Conservation (phyloP, 1,140 invertebrate genomes). For the Saccostrea glomerata region DNA sequence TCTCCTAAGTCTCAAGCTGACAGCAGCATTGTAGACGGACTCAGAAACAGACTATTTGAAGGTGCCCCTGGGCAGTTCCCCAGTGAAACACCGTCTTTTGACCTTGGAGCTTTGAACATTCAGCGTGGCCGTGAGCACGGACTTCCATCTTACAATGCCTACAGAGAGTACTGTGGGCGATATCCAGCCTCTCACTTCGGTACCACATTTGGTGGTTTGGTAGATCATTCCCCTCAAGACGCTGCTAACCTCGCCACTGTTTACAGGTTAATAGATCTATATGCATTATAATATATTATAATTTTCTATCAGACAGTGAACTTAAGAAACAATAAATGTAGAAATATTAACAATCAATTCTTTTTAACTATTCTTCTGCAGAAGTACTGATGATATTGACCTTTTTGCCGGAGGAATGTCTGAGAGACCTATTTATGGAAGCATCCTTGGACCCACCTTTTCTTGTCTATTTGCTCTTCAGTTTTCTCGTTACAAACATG, state of each 20-base stretch:
- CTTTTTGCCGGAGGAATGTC: slow-evolving; percentile 82
- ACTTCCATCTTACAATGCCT: slow-evolving; percentile 86
- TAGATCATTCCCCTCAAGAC: slow-evolving; percentile 64
- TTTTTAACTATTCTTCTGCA: slow-evolving; percentile 47
- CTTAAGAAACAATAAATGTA: background rate
- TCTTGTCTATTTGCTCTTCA: slow-evolving; percentile 97
- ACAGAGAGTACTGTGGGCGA: slow-evolving; percentile 47
- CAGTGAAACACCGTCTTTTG: slow-evolving; percentile 71
- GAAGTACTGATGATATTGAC: slow-evolving; percentile 73
- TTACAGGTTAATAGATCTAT: no score
- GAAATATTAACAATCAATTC: no score
- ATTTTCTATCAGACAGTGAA: no score
- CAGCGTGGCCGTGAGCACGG: slow-evolving; percentile 94
- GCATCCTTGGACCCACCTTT: slow-evolving; percentile 95
- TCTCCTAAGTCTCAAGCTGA: background rate
- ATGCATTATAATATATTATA: no score
- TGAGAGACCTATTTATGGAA: slow-evolving; percentile 90
- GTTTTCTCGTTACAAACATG: slow-evolving; percentile 91
- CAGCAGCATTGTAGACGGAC: slow-evolving; percentile 80
- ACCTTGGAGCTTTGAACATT: slow-evolving; percentile 90
- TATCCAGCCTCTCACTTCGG: slow-evolving; percentile 51
- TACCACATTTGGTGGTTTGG: slow-evolving; percentile 42
- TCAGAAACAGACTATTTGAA: slow-evolving; percentile 94
- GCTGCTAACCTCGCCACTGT: background rate
- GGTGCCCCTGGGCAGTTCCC: background rate